These are phyloP conservation scores for Orius insidiosus DNA, from an alignment of 1,140 invertebrate species.

Conservation along the genomic window DNA sequence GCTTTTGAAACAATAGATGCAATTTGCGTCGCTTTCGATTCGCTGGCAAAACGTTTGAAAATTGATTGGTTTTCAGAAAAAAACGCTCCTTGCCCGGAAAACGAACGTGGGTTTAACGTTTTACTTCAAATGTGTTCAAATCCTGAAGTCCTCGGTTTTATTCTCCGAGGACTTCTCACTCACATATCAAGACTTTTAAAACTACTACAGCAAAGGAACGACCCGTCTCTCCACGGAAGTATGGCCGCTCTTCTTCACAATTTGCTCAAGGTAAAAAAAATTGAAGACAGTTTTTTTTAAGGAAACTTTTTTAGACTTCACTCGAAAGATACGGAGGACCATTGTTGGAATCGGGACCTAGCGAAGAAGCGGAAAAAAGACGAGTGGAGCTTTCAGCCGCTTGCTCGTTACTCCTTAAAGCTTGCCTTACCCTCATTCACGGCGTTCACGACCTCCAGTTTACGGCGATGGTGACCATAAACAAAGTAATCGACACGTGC, in stretches of 20 bases:
- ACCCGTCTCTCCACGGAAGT: slow-evolving; percentile 28
- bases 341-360: neutral
- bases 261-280: slow-evolving; percentile 30
- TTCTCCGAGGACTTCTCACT: slow-evolving; percentile 31
- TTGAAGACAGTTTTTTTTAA: too few species aligned
- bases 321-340: slow-evolving; percentile 20
- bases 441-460: slow-evolving; percentile 40
- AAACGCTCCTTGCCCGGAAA: slow-evolving; percentile 11
- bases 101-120: slow-evolving; percentile 31
- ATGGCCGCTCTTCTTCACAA: slow-evolving; percentile 34
- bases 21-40: too few species aligned
- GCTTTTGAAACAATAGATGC: too few species aligned
- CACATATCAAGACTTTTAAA: slow-evolving; percentile 31
- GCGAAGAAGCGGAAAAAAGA: slow-evolving; percentile 5
- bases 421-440: slow-evolving; percentile 33
- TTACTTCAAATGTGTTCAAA: slow-evolving; percentile 37
- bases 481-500: slow-evolving; percentile 38
- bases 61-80: neutral
- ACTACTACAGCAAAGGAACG: slow-evolving; percentile 29
- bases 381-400: slow-evolving; percentile 25
- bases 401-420: slow-evolving; percentile 31
- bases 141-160: slow-evolving; percentile 37
- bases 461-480: slow-evolving; percentile 38
- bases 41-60: too few species aligned
- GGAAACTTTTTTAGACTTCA: slow-evolving; percentile 22